phyloP scores from a whole-genome alignment of 2,888 invertebrate genomes.

The Lycophotia porphyrea region DNA sequence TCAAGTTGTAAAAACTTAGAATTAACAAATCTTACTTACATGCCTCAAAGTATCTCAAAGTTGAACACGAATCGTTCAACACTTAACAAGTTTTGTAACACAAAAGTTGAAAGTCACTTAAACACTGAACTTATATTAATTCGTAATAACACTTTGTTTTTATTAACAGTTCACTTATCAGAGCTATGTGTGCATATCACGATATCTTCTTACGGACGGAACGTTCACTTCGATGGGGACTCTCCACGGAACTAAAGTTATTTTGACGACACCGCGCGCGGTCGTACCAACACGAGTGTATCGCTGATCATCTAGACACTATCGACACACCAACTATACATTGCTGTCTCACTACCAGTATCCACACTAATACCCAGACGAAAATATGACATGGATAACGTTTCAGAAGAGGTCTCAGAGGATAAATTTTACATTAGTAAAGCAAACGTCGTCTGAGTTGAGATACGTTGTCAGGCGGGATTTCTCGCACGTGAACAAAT shows the following conservation, averaged over 20 bases:
- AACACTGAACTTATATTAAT: constrained; percentile 44
- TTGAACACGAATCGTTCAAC: constrained; percentile 31
- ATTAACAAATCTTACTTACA: constrained; percentile 30
- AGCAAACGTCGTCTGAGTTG: constrained; percentile 68
- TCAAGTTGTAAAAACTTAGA: no score
- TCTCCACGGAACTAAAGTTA: constrained; percentile 85
- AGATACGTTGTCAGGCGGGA: constrained; percentile 81
- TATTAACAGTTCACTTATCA: constrained; percentile 58
- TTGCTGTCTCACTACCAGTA: constrained; percentile 66
- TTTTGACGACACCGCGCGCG: constrained; percentile 79
- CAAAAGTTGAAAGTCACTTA: constrained; percentile 44
- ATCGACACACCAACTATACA: constrained; percentile 72
- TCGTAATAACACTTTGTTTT: constrained; percentile 41
- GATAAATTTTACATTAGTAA: constrained; percentile 58
- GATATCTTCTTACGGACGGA: constrained; percentile 46
- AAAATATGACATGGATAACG: constrained; percentile 62
- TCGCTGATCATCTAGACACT: constrained; percentile 63
- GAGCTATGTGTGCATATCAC: constrained; percentile 53
- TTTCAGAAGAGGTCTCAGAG: constrained; percentile 26
- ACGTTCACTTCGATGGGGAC: constrained; percentile 81
- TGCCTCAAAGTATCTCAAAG: constrained; percentile 55
- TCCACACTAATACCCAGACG: not conserved
- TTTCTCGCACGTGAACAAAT: constrained; percentile 86
- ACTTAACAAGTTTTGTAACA: constrained; percentile 43
- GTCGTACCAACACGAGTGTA: constrained; percentile 64